Evolutionary conservation across 2,113 vertebrate species (phyloP).

Genomic region (Orthonyx spaldingii): DNA sequence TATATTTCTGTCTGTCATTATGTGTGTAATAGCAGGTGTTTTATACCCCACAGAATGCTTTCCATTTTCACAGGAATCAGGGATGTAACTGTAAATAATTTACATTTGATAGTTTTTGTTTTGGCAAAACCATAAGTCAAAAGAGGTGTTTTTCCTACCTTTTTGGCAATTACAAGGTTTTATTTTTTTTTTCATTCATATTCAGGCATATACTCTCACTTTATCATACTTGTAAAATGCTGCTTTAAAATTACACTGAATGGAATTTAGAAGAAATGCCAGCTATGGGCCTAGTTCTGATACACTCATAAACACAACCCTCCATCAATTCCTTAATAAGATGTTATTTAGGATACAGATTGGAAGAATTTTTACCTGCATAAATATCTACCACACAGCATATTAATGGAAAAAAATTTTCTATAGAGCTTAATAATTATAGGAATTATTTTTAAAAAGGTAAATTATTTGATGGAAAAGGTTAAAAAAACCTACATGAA

Average conservation of each 20-base stretch:
- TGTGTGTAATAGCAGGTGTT: neutral
- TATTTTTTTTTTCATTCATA: neutral
- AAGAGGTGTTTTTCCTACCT: neutral
- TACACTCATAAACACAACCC: neutral
- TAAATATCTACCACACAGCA: neutral
- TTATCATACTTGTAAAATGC: neutral
- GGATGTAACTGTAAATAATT: neutral
- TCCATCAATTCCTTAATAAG: neutral
- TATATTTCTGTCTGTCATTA: neutral
- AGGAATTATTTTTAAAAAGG: neutral
- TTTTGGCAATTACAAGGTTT: neutral
- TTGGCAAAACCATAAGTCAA: neutral
- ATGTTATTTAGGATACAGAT: neutral
- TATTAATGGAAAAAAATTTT: neutral
- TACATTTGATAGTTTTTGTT: neutral
- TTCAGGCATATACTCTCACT: neutral
- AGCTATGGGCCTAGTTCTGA: neutral
- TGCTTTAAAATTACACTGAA: neutral
- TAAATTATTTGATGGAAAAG: neutral
- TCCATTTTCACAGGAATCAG: neutral
- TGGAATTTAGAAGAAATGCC: neutral
- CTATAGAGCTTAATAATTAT: neutral
- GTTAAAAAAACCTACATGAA: neutral
- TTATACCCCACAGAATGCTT: neutral
- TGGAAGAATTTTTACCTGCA: neutral